Evolutionary conservation across 2,113 vertebrate species (phyloP), one percentile per base, ranked within the genome.

Genomic region (Cichladusa arquata): DNA sequence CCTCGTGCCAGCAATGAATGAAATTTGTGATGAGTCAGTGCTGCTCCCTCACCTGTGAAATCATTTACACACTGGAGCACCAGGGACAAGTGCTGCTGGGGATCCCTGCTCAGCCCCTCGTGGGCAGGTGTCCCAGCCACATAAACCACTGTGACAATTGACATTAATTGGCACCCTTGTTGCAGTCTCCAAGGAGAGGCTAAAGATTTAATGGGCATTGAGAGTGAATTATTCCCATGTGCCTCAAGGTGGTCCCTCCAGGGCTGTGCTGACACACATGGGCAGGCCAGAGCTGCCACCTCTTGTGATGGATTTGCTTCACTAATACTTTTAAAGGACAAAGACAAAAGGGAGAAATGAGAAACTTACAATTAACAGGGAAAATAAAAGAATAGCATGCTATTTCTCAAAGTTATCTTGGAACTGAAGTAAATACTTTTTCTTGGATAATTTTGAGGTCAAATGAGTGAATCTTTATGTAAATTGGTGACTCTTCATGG

Each of bases 101-200:
- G 62, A 51, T 57, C 65, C 42, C 74, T 24, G 53, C 16, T 65
- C 70, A n/a, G 79, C 67, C 74, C 62, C 85, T 79, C 1, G 1
- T 33, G 86, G 87, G 54, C 82, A 92, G 94, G 26, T 81, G 87
- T 90, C 89, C 89, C 85, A 72, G 56, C 14, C 66, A 62, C 85
- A 77, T 3, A 90, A 95, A 81, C 51, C 91, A 88, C 86, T 7
- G 36, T 0, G 18, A 71, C 89, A 85, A 89, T 2, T 93, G 93
- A 94, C 71, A 50, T 78, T 97, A 95, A 97, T 95, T 96, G 95
- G 92, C 67, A 50, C 78, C 83, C 74, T 62, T 79, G 90, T 66
- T 45, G 71, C 81, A 65, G 57, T 31, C 92, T 73, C 91, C 71
- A 28, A 82, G 89, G 67, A 36, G 50, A 92, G 60, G 81, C 60